Conservation (phyloP, 2,113 vertebrate genomes). For the Mesoclemmys tuberculata region DNA sequence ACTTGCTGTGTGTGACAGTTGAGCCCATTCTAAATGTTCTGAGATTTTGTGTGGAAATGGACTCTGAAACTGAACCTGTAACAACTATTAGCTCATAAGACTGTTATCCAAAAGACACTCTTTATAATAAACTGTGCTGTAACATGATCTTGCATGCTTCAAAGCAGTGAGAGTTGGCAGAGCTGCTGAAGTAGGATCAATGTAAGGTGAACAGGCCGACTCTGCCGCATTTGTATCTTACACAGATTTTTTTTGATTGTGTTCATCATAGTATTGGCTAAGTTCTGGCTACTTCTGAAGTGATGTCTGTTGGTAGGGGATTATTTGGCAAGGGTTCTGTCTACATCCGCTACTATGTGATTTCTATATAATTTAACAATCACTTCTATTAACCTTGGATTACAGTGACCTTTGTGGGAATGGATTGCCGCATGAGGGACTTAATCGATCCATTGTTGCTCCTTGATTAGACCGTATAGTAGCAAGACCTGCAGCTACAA, state of each 20-base stretch:
- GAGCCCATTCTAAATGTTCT: background rate
- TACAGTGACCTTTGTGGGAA: background rate
- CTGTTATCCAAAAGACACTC: background rate
- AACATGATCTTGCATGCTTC: background rate
- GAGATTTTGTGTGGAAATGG: background rate
- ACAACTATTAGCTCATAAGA: background rate
- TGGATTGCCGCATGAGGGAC: background rate
- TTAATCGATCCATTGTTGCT: fast-evolving
- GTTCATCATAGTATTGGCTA: background rate
- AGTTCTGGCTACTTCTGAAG: background rate
- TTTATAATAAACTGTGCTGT: background rate
- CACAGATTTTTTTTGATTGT: background rate
- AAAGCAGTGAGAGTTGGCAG: fast-evolving
- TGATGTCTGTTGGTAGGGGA: background rate
- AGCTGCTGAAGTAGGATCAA: background rate
- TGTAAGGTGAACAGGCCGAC: background rate
- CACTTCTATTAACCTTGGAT: background rate
- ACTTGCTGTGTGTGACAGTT: background rate
- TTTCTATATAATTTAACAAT: background rate
- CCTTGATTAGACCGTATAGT: fast-evolving
- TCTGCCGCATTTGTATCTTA: background rate
- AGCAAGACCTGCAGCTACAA: background rate
- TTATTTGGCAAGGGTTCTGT: background rate
- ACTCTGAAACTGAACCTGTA: background rate
- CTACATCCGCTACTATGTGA: background rate